These are phyloP conservation scores for Macrocentrus cingulum DNA, from an alignment of 1,140 invertebrate genomes.

Conservation along the genomic window DNA sequence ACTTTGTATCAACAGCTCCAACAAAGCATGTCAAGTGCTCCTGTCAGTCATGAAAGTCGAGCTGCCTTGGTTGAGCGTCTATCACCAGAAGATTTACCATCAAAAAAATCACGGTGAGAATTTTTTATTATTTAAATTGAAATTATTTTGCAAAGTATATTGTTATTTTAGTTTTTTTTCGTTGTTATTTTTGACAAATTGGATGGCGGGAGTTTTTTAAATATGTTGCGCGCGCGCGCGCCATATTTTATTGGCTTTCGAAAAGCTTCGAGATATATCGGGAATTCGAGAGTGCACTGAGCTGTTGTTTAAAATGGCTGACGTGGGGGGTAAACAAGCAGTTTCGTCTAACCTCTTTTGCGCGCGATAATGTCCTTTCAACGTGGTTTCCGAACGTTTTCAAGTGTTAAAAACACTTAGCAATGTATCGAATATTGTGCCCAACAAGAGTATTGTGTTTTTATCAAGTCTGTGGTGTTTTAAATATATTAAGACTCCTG, in stretches of 20 bases:
- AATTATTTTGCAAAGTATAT: too few species aligned
- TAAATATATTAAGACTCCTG: neutral
- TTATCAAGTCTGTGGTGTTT: neutral
- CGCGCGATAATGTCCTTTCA: constrained; percentile 28
- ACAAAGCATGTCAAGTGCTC: constrained; percentile 46
- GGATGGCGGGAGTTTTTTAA: neutral
- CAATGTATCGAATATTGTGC: neutral
- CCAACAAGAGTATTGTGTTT: neutral
- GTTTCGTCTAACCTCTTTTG: constrained; percentile 48
- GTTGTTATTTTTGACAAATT: neutral
- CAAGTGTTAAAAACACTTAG: constrained; percentile 7
- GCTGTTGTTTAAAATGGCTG: constrained; percentile 52
- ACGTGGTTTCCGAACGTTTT: constrained; percentile 20
- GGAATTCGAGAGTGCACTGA: constrained; percentile 30
- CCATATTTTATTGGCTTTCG: neutral
- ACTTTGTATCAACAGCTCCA: constrained; percentile 53
- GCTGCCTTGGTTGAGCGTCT: constrained; percentile 36
- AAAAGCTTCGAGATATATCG: constrained; percentile 10
- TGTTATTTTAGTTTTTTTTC: neutral
- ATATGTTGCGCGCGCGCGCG: constrained; percentile 1
- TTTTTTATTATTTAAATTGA: neutral
- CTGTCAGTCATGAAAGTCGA: constrained; percentile 35
- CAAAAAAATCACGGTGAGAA: constrained; percentile 49
- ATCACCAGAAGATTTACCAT: constrained; percentile 36
- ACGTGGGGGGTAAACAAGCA: constrained; percentile 51